Evolutionary conservation across 2,113 vertebrate species (phyloP).

Genomic region (Labeo catla): DNA sequence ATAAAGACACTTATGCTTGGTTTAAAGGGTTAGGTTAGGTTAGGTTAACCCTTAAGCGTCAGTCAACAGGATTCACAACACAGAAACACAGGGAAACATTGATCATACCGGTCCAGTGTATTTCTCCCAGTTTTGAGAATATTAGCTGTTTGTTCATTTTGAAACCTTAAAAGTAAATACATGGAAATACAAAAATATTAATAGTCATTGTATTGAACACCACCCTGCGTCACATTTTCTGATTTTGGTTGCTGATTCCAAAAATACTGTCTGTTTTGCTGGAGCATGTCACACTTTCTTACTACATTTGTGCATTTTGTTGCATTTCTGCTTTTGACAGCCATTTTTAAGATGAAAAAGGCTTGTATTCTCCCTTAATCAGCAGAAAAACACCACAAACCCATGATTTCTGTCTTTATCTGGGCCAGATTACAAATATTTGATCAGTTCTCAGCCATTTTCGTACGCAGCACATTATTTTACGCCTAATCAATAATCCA

Average conservation of each 20-base stretch:
- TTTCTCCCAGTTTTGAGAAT: constrained; percentile 83
- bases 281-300: background rate
- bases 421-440: no score
- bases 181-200: constrained; percentile 57
- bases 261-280: background rate
- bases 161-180: constrained; percentile 78
- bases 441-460: background rate
- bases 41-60: background rate
- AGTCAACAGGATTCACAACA: background rate
- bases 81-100: background rate
- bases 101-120: constrained; percentile 81
- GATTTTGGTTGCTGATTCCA: background rate
- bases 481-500: no score
- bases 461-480: background rate
- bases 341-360: background rate
- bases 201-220: background rate
- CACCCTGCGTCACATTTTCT: background rate
- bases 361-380: no score
- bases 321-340: background rate
- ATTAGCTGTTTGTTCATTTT: constrained; percentile 81
- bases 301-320: background rate
- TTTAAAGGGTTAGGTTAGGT: background rate
- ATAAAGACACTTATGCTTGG: background rate
- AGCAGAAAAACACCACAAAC: no score
- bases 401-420: no score